Evolutionary conservation across 1,140 invertebrate genomes (phyloP).

Genomic region (Oreohelix idahoensis): DNA sequence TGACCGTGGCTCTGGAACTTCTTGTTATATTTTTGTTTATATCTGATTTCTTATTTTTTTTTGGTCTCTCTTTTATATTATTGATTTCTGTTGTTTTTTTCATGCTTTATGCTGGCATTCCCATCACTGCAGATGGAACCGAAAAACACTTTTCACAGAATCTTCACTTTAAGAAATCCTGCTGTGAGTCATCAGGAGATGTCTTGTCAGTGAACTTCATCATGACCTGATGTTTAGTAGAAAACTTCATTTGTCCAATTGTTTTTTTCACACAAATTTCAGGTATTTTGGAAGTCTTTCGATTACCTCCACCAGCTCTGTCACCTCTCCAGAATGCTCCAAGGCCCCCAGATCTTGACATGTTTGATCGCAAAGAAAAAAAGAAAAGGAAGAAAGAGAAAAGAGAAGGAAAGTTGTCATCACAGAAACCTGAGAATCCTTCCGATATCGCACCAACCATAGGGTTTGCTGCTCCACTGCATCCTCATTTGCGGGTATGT

Average conservation of each 20-base stretch:
- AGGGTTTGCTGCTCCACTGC: conserved; percentile 63
- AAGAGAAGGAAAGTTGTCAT: conserved; percentile 57
- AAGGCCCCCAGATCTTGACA: conserved; percentile 51
- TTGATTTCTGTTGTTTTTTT: no score
- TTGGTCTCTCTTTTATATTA: no score
- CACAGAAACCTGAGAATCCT: conserved; percentile 57
- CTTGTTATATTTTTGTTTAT: no score
- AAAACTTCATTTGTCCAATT: background rate
- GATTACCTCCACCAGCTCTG: conserved; percentile 62
- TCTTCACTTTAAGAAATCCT: no score
- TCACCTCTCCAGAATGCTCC: conserved; percentile 66
- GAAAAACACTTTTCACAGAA: no score
- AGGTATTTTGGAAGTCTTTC: conserved; percentile 62
- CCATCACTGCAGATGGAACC: no score
- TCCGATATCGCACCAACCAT: conserved; percentile 57
- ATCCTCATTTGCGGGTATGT: conserved; percentile 53
- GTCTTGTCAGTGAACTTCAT: no score
- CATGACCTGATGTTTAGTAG: no score
- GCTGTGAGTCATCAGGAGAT: no score
- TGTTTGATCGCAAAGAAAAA: conserved; percentile 44
- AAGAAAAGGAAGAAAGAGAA: conserved; percentile 55
- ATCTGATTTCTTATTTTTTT: no score
- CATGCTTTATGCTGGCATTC: no score
- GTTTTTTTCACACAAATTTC: background rate
- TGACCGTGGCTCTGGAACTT: no score